Evolutionary conservation across 2,888 invertebrate genomes (phyloP).

Genomic region (Nemotelus nigrinus): DNA sequence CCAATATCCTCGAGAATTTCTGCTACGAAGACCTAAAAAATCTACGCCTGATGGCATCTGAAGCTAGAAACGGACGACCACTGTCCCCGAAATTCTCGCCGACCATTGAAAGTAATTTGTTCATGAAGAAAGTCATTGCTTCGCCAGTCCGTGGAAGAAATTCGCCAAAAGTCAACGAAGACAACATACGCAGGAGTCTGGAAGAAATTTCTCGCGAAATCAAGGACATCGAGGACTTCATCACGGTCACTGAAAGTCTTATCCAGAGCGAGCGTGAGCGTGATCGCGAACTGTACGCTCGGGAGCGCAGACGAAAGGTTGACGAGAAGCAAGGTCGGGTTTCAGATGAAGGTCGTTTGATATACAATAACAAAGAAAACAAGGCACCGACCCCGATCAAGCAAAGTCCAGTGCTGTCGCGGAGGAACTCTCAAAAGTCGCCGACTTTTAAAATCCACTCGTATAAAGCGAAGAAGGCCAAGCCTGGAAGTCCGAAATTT

Average conservation of each 20-base stretch:
- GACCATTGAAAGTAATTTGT: constrained; percentile 62
- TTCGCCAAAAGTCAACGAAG: constrained; percentile 55
- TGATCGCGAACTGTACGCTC: constrained; percentile 56
- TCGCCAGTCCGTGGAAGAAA: constrained; percentile 52
- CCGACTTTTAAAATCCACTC: constrained; percentile 63
- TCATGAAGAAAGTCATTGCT: constrained; percentile 62
- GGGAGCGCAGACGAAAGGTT: constrained; percentile 52
- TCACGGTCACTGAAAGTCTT: constrained; percentile 62
- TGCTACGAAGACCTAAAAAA: constrained; percentile 60
- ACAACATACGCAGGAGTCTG: constrained; percentile 61
- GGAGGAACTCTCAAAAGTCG: constrained; percentile 53
- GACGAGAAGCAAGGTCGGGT: constrained; percentile 49
- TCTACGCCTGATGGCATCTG: constrained; percentile 52
- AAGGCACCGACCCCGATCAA: constrained; percentile 43
- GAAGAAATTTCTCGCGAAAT: constrained; percentile 65
- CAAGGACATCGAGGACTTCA: constrained; percentile 64
- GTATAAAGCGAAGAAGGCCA: constrained; percentile 56
- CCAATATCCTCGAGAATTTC: constrained; percentile 63
- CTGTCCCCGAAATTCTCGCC: constrained; percentile 61
- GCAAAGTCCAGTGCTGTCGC: constrained; percentile 46
- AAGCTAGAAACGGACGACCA: constrained; percentile 50
- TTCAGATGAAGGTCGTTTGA: constrained; percentile 49
- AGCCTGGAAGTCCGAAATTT: constrained; percentile 59
- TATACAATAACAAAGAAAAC: constrained; percentile 46
- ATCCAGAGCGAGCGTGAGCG: constrained; percentile 60